These are phyloP conservation scores for Ciona savignyi DNA, from an alignment of 23 tunicate genomes.

Conservation along the genomic window DNA sequence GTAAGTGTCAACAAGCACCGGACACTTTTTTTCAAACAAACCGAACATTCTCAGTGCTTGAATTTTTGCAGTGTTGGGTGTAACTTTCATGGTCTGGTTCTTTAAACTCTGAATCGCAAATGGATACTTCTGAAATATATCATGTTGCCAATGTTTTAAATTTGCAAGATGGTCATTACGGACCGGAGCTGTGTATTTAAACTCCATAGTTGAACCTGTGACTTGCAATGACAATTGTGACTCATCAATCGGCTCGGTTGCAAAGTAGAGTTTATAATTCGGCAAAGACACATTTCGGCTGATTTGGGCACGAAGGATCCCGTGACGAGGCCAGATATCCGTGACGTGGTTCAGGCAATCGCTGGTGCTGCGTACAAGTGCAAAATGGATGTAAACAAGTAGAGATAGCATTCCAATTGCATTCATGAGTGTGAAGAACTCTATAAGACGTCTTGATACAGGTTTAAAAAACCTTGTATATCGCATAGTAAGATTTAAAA, in stretches of 20 bases:
- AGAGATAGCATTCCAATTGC: conserved; percentile 66
- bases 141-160: conserved; percentile 8
- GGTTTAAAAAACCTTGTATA: conserved; percentile 59
- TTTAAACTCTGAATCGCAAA: neutral
- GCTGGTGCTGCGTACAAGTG: conserved; percentile 60
- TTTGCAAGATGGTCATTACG: conserved; percentile 11
- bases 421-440: conserved; percentile 60
- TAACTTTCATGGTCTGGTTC: neutral
- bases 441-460: conserved; percentile 55
- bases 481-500: conserved; percentile 57
- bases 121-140: neutral
- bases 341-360: conserved; percentile 70
- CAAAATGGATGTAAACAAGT: conserved; percentile 58
- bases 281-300: conserved; percentile 21
- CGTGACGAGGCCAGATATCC: conserved; percentile 61
- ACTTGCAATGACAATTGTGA: conserved; percentile 28
- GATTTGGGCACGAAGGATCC: conserved; percentile 74
- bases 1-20: conserved; percentile 11
- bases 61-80: conserved; percentile 6
- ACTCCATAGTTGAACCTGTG: conserved; percentile 40
- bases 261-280: conserved; percentile 35
- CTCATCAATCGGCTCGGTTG: conserved; percentile 12
- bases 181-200: conserved; percentile 35
- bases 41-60: conserved; percentile 7
- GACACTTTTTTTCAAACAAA: conserved; percentile 26